Percentiles rank a stretch among this genome's conserved stretches.
phyloP scores from a whole-genome alignment of 2,113 vertebrate species.

The Mobula hypostoma region DNA sequence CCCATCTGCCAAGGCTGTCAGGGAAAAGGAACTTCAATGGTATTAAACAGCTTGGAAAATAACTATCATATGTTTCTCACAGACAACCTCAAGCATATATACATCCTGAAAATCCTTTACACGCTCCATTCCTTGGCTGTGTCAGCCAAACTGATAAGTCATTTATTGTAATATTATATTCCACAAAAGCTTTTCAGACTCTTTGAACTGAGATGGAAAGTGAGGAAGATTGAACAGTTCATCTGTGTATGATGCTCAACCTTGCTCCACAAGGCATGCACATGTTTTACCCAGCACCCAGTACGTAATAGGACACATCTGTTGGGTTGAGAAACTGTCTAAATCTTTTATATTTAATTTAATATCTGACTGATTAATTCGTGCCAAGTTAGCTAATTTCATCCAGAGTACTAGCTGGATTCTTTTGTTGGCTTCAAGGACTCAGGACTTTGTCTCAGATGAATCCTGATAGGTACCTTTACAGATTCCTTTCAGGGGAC shows the following conservation, averaged over 20 bases:
- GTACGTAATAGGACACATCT: not conserved
- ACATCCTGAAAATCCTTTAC: not conserved
- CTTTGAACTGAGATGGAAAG: not conserved
- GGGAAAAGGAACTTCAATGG: not conserved
- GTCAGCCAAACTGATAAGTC: not conserved
- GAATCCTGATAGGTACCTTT: not conserved
- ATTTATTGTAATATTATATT: not conserved
- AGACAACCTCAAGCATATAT: not conserved
- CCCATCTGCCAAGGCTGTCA: not conserved
- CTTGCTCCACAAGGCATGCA: constrained; percentile 13
- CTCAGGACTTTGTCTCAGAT: not conserved
- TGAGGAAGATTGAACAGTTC: not conserved
- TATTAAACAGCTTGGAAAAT: not conserved
- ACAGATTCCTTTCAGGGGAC: not conserved
- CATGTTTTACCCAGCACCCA: constrained; percentile 12
- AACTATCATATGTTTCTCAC: not conserved
- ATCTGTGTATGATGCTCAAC: not conserved
- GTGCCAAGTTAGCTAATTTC: not conserved
- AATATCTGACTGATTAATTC: not conserved
- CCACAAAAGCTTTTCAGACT: not conserved
- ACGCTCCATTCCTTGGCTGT: not conserved
- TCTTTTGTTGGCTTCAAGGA: not conserved
- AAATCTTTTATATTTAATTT: not conserved
- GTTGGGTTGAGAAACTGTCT: not conserved
- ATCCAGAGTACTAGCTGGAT: no score